A percentile compares a stretch with the other conserved stretches of the same genome.
Conservation (phyloP, 2,888 invertebrate species). For the Melieria crassipennis region DNA sequence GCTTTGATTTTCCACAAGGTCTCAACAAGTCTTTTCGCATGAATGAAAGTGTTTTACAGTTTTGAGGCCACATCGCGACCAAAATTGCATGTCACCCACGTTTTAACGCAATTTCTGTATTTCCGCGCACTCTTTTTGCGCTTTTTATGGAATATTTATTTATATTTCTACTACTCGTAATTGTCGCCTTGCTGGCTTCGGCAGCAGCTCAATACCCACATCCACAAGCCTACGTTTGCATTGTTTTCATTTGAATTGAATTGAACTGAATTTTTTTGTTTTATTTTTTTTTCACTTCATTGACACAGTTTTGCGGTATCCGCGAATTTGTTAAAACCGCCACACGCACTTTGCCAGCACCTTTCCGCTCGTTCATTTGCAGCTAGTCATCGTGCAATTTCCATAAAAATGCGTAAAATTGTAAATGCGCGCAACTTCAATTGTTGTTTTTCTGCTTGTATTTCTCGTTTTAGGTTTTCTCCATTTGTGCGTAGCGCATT, state of each 20-base stretch:
- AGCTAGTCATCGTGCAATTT: slow-evolving; percentile 5
- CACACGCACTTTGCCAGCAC: not conserved
- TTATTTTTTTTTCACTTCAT: slow-evolving; percentile 21
- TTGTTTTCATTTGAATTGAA: slow-evolving; percentile 10
- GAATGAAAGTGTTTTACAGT: too few species aligned
- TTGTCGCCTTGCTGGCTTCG: not conserved
- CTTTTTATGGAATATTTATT: not conserved
- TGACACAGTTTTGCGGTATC: slow-evolving; percentile 27
- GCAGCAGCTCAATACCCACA: too few species aligned
- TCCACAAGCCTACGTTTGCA: not conserved
- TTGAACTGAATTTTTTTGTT: slow-evolving; percentile 11
- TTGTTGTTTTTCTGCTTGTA: not conserved
- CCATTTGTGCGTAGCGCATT: too few species aligned
- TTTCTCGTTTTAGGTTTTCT: not conserved
- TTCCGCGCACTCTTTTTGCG: too few species aligned
- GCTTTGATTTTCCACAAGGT: too few species aligned
- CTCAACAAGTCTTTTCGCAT: too few species aligned
- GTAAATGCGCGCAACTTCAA: not conserved
- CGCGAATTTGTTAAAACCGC: not conserved
- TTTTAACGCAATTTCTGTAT: too few species aligned
- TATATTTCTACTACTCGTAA: not conserved
- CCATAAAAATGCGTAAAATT: slow-evolving; percentile 15
- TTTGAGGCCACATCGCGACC: too few species aligned
- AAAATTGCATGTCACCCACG: too few species aligned
- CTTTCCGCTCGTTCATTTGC: not conserved